phyloP scores from a whole-genome alignment of 2,113 vertebrate genomes.

The Phycodurus eques region DNA sequence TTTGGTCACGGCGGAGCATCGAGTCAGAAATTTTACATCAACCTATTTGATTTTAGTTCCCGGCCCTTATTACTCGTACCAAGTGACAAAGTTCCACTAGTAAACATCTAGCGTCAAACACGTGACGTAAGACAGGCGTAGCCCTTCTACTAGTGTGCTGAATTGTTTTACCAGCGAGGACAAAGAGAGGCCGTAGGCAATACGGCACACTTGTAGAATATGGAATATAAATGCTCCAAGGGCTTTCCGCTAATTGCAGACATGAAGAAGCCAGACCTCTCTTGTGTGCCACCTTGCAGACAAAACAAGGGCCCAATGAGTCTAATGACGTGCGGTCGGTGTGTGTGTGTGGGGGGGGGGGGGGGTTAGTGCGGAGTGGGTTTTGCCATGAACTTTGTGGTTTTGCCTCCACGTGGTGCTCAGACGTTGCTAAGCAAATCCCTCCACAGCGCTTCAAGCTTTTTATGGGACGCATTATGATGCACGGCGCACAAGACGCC shows the following conservation, averaged over 20 bases:
- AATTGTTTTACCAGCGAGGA: constrained; percentile 24
- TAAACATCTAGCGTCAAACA: not conserved
- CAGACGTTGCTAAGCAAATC: constrained; percentile 68
- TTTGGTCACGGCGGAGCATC: too few species aligned
- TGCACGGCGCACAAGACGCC: constrained; percentile 62
- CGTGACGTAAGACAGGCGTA: not conserved
- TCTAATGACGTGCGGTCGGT: constrained; percentile 62
- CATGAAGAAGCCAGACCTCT: constrained; percentile 20
- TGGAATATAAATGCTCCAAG: not conserved
- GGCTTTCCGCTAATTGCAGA: constrained; percentile 14
- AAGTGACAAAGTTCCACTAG: not conserved
- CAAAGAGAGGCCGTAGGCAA: not conserved
- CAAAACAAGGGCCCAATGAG: constrained; percentile 62
- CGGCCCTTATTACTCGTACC: too few species aligned
- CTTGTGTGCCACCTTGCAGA: constrained; percentile 41
- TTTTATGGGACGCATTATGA: constrained; percentile 73
- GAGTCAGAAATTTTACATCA: too few species aligned
- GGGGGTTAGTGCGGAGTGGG: constrained; percentile 27
- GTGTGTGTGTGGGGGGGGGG: constrained; percentile 44
- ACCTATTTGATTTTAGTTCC: too few species aligned
- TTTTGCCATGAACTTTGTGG: constrained; percentile 65
- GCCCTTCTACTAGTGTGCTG: not conserved
- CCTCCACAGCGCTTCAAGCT: constrained; percentile 42
- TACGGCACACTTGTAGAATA: not conserved
- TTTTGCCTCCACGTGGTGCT: constrained; percentile 57